phyloP scores from a whole-genome alignment of 1,140 invertebrate genomes.

The Palaemon carinicauda region DNA sequence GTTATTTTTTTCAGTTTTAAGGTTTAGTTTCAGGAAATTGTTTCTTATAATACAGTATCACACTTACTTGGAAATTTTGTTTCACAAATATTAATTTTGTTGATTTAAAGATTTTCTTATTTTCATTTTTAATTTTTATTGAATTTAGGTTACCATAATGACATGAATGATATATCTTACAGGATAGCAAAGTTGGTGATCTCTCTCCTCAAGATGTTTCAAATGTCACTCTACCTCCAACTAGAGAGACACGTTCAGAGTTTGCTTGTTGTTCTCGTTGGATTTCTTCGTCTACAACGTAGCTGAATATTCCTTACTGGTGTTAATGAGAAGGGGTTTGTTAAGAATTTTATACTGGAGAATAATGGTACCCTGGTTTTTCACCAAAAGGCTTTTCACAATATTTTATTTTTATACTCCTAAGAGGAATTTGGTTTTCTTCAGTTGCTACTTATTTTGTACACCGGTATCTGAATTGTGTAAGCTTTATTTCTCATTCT shows the following conservation, averaged over 20 bases:
- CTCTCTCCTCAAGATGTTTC: constrained; percentile 58
- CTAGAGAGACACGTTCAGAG: constrained; percentile 47
- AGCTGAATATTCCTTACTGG: background rate
- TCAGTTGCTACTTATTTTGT: no score
- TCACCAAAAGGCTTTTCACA: no score
- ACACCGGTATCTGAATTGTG: no score
- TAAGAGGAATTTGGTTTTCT: no score
- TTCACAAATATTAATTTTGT: no score
- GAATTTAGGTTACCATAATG: background rate
- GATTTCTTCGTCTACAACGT: constrained; percentile 44
- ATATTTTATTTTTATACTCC: no score
- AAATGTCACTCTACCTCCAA: constrained; percentile 54
- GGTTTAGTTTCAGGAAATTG: no score
- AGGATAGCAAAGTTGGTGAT: constrained; percentile 59
- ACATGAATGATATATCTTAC: background rate
- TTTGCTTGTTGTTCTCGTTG: constrained; percentile 48
- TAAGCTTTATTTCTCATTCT: no score
- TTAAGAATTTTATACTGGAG: constrained; percentile 3
- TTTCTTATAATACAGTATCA: no score
- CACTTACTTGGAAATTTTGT: no score
- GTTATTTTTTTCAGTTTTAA: no score
- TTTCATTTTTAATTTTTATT: background rate
- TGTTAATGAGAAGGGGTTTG: background rate
- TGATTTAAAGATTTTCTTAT: no score
- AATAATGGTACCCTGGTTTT: background rate